Evolutionary conservation across 1,140 invertebrate genomes (phyloP).

Genomic region (Conopomorpha cramerella): DNA sequence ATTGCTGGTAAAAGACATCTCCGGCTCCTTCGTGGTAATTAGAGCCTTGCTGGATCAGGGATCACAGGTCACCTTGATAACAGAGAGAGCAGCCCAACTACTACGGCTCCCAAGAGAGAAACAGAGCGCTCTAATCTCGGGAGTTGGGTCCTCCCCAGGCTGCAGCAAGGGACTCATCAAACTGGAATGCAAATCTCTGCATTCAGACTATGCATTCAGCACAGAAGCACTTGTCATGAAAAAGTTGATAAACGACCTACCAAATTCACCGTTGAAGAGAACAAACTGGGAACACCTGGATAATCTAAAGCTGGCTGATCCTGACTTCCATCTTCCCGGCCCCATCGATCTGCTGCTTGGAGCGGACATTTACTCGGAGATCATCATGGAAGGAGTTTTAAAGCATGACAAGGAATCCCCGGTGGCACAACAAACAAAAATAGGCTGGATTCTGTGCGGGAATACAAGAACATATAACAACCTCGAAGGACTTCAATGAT

Average conservation of each 20-base stretch:
- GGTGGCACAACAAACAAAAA: too few species aligned
- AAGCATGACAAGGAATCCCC: not conserved
- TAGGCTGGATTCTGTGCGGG: too few species aligned
- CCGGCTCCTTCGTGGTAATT: not conserved
- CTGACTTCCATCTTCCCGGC: not conserved
- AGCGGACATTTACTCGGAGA: not conserved
- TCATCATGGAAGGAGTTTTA: not conserved
- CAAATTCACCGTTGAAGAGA: not conserved
- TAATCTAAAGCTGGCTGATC: not conserved
- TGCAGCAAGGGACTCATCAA: not conserved
- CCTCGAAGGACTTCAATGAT: too few species aligned
- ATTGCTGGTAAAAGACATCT: not conserved
- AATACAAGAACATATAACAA: too few species aligned
- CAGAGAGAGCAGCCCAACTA: not conserved
- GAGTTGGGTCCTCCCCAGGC: not conserved
- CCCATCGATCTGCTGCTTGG: not conserved
- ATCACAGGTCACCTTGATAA: not conserved
- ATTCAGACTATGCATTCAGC: not conserved
- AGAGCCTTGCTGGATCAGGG: not conserved
- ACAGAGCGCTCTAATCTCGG: not conserved
- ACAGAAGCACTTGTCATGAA: not conserved
- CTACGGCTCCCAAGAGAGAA: not conserved
- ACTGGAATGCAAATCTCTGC: not conserved
- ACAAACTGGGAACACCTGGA: not conserved
- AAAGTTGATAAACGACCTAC: not conserved